phyloP scores from a whole-genome alignment of 2,888 invertebrate species.

The Argynnis bischoffii region DNA sequence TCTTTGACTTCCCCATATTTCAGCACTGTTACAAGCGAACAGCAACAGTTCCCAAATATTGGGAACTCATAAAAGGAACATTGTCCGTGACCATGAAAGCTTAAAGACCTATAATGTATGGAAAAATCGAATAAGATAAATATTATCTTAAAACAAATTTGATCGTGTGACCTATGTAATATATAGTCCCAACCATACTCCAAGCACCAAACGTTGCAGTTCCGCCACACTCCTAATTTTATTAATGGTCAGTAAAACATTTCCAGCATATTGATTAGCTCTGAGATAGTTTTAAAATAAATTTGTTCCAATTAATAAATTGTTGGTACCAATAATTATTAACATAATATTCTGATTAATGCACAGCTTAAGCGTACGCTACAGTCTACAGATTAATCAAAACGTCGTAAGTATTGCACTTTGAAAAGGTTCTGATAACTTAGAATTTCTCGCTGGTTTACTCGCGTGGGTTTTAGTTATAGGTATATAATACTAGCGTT shows the following conservation, averaged over 20 bases:
- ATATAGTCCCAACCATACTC: neutral
- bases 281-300: conserved; percentile 24
- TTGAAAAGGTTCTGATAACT: conserved; percentile 5
- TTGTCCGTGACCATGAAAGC: no score
- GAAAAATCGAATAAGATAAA: no score
- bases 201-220: neutral
- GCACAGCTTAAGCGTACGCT: conserved; percentile 14
- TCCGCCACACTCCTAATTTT: neutral
- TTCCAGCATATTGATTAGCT: conserved; percentile 18
- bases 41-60: no score
- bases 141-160: no score
- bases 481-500: no score
- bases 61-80: no score
- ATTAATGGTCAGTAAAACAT: conserved; percentile 14
- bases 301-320: conserved; percentile 29
- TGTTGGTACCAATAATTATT: conserved; percentile 24
- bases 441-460: neutral
- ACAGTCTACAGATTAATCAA: conserved; percentile 23
- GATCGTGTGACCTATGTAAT: no score
- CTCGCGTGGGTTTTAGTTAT: neutral
- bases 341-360: conserved; percentile 27
- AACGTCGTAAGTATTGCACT: conserved; percentile 17
- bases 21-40: no score
- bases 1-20: no score
- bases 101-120: no score